Base-by-base conservation (phyloP, 2,113 vertebrate genomes). In the Phalacrocorax aristotelis region DNA sequence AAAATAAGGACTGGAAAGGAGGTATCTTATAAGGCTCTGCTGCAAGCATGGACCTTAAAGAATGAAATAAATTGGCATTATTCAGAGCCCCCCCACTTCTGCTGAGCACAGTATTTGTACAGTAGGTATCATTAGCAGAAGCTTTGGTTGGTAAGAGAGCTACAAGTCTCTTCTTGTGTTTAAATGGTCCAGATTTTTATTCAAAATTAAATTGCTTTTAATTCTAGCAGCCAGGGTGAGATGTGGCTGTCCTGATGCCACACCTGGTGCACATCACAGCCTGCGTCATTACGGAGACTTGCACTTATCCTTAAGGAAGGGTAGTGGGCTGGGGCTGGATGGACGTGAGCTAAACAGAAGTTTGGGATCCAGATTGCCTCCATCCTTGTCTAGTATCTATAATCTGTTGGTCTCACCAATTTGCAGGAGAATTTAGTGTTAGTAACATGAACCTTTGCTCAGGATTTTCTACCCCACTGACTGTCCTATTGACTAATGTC, bases 401-500 rank as follows among this genome's bases (percentile, higher is more conserved):
- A 40, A 18, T 44, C 20, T 68, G 22, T 62, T 64, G 61, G 17
- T 78, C 25, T 87, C 64, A 27, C 2, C 8, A 18, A 10, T 68
- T 77, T 75, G 11, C 60, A 87, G 57, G 15, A 48, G 20, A 62
- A 21, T 70, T 89, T 91, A 91, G 5, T 51, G 22, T 84, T 49
- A 71, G 32, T 15, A 72, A 48, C 61, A 27, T 3, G 18, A 93
- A 58, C 14, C 25, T 82, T n/a, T 0, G 0, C 22, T 38, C 4
- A 5, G 57, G 40, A 77, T 93, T 80, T 90, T 86, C 54, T 60
- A 2, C 26, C 15, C 2, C 16, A 27, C 13, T 4, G 11, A 7
- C 32, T 38, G 6, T 52, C 36, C 20, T 38, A 23, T n/a, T 64
- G 25, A 42, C 18, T 75, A 57, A 75, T 22, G 23, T 55, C n/a